Conservation (phyloP, 2,888 invertebrate species). For the Didymodactylos carnosus region DNA sequence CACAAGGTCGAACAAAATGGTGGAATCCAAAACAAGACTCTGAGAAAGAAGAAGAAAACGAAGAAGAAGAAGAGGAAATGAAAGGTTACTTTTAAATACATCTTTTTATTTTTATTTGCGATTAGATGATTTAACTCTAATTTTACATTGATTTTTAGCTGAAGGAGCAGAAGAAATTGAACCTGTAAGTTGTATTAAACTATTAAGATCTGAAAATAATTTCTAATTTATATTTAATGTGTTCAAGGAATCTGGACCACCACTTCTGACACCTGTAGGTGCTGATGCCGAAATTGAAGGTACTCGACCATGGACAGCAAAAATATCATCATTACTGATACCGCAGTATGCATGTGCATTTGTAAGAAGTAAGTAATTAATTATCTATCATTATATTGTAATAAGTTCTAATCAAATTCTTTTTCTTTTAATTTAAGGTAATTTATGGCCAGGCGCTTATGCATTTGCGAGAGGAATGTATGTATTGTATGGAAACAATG, state of each 20-base stretch:
- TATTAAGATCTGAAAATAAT: no score
- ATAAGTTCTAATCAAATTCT: no score
- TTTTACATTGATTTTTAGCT: no score
- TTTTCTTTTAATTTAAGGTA: no score
- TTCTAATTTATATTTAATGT: no score
- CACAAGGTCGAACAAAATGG: conserved; percentile 37
- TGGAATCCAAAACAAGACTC: conserved; percentile 32
- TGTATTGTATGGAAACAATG: conserved; percentile 21
- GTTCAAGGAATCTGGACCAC: conserved; percentile 52
- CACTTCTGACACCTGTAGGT: conserved; percentile 49
- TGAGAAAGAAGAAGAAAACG: conserved; percentile 40
- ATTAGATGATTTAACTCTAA: no score
- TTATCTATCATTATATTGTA: no score
- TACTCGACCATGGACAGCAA: conserved; percentile 50
- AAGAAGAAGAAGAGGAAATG: conserved; percentile 41
- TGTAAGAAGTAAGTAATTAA: no score
- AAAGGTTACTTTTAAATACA: no score
- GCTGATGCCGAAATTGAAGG: conserved; percentile 47
- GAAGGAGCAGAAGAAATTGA: conserved; percentile 39
- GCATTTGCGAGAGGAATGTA: conserved; percentile 52
- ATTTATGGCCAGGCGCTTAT: conserved; percentile 67
- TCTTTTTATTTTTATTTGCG: no score
- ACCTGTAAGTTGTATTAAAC: no score
- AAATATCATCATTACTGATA: conserved; percentile 43
- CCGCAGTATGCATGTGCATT: conserved; percentile 50